Conservation (phyloP, 2,888 invertebrate genomes). For the Cataglyphis livida region DNA sequence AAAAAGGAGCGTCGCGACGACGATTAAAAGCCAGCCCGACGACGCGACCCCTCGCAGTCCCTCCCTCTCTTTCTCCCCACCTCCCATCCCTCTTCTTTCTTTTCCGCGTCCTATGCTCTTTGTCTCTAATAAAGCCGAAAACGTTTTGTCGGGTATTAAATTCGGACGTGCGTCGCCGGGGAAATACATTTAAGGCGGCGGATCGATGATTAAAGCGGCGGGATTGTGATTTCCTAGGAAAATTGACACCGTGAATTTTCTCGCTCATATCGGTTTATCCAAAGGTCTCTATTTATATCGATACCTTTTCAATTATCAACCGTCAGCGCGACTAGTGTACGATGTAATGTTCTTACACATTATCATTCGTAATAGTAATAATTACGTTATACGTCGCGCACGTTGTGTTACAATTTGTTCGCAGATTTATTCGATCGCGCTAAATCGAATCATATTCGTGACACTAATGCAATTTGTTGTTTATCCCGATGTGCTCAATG, state of each 20-base stretch:
- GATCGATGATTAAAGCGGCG: slow-evolving; percentile 39
- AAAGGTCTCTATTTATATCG: neutral
- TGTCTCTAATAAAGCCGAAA: slow-evolving; percentile 50
- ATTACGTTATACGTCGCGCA: neutral
- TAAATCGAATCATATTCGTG: slow-evolving; percentile 43
- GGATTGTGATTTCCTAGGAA: slow-evolving; percentile 21
- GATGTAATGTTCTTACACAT: neutral
- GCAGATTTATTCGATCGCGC: slow-evolving; percentile 30
- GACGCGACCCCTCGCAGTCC: slow-evolving; percentile 19
- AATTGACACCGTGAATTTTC: neutral
- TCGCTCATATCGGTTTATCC: neutral
- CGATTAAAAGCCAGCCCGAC: slow-evolving; percentile 71
- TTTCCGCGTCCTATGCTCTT: slow-evolving; percentile 3
- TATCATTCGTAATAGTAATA: slow-evolving; percentile 9
- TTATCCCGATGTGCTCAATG: neutral
- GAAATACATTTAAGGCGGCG: slow-evolving; percentile 45
- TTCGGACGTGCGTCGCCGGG: slow-evolving; percentile 41
- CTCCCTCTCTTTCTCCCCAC: neutral
- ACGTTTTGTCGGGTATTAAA: slow-evolving; percentile 59
- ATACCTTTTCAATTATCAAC: neutral
- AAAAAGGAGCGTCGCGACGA: slow-evolving; percentile 67
- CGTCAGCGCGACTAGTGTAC: neutral
- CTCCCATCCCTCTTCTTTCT: neutral
- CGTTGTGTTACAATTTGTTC: slow-evolving; percentile 10
- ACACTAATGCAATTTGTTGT: slow-evolving; percentile 43